Percentiles rank a stretch among this genome's conserved stretches.
phyloP scores from a whole-genome alignment of 1,140 invertebrate species.

The Aphis gossypii region DNA sequence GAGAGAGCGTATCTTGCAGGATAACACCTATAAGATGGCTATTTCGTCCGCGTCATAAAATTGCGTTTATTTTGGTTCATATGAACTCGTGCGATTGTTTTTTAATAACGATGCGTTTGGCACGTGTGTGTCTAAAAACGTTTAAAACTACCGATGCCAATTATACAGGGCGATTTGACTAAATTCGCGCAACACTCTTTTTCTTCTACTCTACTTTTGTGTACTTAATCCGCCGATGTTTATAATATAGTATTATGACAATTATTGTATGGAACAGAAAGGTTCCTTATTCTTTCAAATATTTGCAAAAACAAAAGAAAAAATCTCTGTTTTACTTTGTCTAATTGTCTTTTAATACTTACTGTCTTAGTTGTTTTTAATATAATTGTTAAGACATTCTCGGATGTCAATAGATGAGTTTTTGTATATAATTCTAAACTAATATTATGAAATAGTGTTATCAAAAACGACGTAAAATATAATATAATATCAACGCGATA shows the following conservation, averaged over 20 bases:
- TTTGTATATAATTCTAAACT: too few species aligned
- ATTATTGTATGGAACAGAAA: neutral
- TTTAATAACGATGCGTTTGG: neutral
- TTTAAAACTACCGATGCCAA: neutral
- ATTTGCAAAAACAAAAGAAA: too few species aligned
- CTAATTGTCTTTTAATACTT: too few species aligned
- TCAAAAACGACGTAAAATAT: neutral
- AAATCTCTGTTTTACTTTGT: too few species aligned
- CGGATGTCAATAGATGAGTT: too few species aligned
- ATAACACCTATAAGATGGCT: neutral
- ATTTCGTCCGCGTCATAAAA: neutral
- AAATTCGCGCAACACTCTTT: neutral
- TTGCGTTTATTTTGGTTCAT: neutral
- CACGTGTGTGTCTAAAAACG: neutral
- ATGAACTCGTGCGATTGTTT: neutral
- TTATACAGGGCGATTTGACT: neutral
- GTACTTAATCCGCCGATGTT: neutral
- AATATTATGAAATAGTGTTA: neutral
- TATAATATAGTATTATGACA: too few species aligned
- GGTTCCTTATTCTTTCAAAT: too few species aligned
- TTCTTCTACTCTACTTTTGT: neutral
- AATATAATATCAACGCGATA: neutral
- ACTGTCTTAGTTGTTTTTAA: neutral
- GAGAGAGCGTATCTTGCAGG: neutral
- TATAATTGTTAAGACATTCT: neutral